Conservation (phyloP, 2,888 invertebrate genomes). For the Cepaea hortensis region DNA sequence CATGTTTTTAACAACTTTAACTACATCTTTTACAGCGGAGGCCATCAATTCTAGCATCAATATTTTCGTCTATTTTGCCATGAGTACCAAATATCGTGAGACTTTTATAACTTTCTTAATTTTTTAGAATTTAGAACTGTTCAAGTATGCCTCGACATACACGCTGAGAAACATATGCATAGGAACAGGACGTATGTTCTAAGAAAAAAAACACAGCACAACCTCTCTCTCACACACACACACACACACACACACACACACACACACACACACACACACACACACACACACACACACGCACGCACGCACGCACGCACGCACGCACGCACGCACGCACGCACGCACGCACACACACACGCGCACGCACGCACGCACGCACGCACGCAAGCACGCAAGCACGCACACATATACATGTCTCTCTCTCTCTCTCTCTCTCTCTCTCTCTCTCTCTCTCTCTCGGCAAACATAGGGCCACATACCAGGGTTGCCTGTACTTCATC, state of each 20-base stretch:
- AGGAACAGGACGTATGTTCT: background rate
- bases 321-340: too few species aligned
- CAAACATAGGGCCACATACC: too few species aligned
- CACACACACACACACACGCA: background rate
- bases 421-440: too few species aligned
- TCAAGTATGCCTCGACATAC: too few species aligned
- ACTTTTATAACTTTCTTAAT: background rate
- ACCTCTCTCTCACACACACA: background rate
- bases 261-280: too few species aligned
- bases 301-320: background rate
- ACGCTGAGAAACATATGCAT: background rate
- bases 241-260: background rate
- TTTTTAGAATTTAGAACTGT: background rate
- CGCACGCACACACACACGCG: too few species aligned
- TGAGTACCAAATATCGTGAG: constrained; percentile 8
- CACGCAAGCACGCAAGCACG: too few species aligned
- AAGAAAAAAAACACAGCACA: background rate
- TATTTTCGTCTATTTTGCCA: background rate
- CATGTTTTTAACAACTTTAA: background rate
- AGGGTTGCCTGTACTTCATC: too few species aligned
- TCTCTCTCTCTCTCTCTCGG: too few species aligned
- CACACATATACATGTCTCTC: too few species aligned
- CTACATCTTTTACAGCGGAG: background rate
- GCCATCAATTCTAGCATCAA: constrained; percentile 5
- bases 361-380: background rate